These are phyloP conservation scores for Actinernus sp. DNA, from an alignment of 92 coral and sea anemone species.

Conservation along the genomic window DNA sequence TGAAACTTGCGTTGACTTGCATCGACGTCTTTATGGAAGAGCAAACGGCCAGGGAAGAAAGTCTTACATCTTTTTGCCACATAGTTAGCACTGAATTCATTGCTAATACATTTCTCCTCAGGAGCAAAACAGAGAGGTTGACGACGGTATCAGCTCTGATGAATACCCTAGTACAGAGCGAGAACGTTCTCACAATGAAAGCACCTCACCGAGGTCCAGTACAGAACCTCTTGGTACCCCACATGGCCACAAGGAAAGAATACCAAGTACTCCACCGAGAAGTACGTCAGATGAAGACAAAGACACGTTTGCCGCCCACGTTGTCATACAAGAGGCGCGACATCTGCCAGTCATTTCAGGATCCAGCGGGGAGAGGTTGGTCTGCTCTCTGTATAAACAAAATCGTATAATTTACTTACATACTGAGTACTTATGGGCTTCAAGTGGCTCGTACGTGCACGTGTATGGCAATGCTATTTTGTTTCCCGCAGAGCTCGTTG, in stretches of 20 bases:
- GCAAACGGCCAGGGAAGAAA: too few species aligned
- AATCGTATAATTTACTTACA: too few species aligned
- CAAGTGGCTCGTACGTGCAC: too few species aligned
- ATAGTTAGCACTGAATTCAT: too few species aligned
- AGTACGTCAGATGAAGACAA: slow-evolving; percentile 26
- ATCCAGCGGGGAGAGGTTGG: slow-evolving; percentile 70
- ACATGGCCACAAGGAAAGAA: not conserved
- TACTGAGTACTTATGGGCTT: too few species aligned
- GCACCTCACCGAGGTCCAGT: slow-evolving; percentile 13
- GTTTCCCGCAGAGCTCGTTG: too few species aligned
- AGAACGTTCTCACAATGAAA: slow-evolving; percentile 8
- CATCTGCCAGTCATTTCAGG: slow-evolving; percentile 79
- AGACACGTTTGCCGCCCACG: slow-evolving; percentile 89
- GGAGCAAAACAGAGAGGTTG: slow-evolving; percentile 5
- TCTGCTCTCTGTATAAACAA: too few species aligned
- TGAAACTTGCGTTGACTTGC: too few species aligned
- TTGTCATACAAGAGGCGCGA: slow-evolving; percentile 88
- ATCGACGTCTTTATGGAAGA: too few species aligned
- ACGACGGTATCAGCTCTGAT: slow-evolving; percentile 22
- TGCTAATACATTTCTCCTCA: not conserved
- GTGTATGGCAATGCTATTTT: too few species aligned
- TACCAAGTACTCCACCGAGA: slow-evolving; percentile 11
- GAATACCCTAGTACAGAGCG: slow-evolving; percentile 33
- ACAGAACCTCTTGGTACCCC: slow-evolving; percentile 5
- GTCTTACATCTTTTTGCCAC: too few species aligned